Evolutionary conservation across 2,888 invertebrate genomes (phyloP).

Genomic region (Parelbella ahira): DNA sequence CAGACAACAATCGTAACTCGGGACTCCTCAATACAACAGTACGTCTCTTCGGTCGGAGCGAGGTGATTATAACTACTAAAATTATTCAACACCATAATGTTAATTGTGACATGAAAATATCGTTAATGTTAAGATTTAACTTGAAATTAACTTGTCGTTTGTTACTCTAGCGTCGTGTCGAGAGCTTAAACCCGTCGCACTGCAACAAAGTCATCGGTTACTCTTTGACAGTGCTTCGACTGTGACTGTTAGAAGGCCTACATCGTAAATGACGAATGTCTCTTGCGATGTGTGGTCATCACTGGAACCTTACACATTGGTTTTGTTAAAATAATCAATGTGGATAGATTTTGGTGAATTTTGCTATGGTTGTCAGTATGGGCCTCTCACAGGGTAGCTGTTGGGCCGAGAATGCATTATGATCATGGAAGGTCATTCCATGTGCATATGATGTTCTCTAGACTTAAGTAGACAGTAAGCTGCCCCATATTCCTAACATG

Average conservation of each 20-base stretch:
- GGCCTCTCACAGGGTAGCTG: constrained; percentile 59
- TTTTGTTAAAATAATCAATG: constrained; percentile 1
- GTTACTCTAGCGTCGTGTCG: constrained; percentile 56
- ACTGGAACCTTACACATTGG: constrained; percentile 30
- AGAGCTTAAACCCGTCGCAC: constrained; percentile 48
- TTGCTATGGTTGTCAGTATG: constrained; percentile 22
- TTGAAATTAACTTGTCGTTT: constrained; percentile 40
- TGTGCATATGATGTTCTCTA: constrained; percentile 70
- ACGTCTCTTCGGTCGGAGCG: constrained; percentile 48
- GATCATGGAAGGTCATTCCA: constrained; percentile 54
- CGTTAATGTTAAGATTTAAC: neutral
- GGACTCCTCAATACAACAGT: constrained; percentile 54
- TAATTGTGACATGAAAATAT: neutral
- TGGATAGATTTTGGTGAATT: constrained; percentile 35
- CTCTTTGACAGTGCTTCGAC: constrained; percentile 55
- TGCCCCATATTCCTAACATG: constrained; percentile 58
- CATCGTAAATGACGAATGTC: constrained; percentile 44
- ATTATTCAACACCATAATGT: neutral
- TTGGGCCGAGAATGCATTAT: constrained; percentile 65
- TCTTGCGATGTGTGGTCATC: constrained; percentile 32
- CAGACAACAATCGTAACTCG: constrained; percentile 55
- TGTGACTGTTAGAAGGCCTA: constrained; percentile 37
- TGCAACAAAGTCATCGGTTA: constrained; percentile 56
- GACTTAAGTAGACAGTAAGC: constrained; percentile 66
- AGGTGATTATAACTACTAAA: constrained; percentile 41